Conservation (phyloP, 2,113 vertebrate species). For the Pseudopodoces humilis region DNA sequence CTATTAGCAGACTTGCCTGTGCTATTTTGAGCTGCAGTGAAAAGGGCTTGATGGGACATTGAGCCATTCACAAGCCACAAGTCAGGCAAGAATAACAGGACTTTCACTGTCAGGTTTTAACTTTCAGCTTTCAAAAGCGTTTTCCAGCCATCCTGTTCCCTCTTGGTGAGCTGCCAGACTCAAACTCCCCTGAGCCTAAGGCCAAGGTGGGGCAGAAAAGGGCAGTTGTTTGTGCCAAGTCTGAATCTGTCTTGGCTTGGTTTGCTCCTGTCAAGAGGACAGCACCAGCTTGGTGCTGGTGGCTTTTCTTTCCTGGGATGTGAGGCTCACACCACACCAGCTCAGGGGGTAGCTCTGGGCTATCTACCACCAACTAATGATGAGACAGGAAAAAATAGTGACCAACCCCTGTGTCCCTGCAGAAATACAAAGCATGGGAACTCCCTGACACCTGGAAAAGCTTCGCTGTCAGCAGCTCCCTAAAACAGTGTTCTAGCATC, state of each 20-base stretch:
- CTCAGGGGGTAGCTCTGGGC: not conserved
- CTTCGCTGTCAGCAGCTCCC: not conserved
- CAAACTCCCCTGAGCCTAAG: not conserved
- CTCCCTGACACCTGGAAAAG: not conserved
- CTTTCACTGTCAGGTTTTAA: not conserved
- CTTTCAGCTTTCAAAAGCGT: not conserved
- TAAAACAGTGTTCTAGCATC: not conserved
- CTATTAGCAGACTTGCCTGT: not conserved
- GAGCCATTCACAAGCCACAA: not conserved
- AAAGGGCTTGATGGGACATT: not conserved
- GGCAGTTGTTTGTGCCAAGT: not conserved
- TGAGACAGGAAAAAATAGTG: not conserved
- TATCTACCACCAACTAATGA: not conserved
- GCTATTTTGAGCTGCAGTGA: constrained; percentile 13
- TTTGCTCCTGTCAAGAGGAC: not conserved
- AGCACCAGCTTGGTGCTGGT: not conserved
- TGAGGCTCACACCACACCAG: not conserved
- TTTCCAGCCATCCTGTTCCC: not conserved
- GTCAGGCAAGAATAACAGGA: not conserved
- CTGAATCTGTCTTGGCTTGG: not conserved
- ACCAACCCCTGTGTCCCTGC: not conserved
- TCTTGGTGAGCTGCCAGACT: not conserved
- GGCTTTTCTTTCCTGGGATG: not conserved
- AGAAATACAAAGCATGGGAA: not conserved
- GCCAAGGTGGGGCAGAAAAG: not conserved